Conservation (phyloP, 2,888 invertebrate species). For the Mechanitis mazaeus region DNA sequence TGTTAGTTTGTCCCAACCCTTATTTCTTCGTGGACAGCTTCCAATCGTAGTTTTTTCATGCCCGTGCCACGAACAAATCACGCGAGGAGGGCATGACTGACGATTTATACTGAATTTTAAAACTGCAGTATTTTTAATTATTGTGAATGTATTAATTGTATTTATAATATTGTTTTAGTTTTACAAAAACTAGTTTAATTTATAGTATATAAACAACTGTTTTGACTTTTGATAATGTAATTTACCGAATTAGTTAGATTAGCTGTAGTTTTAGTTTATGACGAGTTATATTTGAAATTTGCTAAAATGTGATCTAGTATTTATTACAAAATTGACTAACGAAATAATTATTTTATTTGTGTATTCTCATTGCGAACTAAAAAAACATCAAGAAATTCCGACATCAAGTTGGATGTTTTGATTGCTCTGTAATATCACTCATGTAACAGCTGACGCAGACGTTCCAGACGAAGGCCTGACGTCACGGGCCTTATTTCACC, state of each 20-base stretch:
- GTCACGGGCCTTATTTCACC: slow-evolving; percentile 12
- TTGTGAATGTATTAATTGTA: neutral
- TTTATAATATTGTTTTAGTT: neutral
- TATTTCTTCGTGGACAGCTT: slow-evolving; percentile 35
- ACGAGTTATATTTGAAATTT: no score
- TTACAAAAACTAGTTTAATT: neutral
- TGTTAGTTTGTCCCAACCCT: slow-evolving; percentile 9
- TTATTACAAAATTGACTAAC: no score
- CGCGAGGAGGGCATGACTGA: slow-evolving; percentile 33
- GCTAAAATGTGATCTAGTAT: no score
- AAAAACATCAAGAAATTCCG: no score
- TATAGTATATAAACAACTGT: no score
- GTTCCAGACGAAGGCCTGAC: slow-evolving; percentile 21
- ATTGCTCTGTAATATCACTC: neutral
- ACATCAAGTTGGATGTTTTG: neutral
- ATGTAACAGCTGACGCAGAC: slow-evolving; percentile 18
- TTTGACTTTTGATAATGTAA: no score
- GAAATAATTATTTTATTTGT: no score
- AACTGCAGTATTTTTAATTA: neutral
- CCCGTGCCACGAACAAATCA: slow-evolving; percentile 34
- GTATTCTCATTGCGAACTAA: no score
- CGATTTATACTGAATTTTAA: slow-evolving; percentile 18
- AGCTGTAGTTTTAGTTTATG: no score
- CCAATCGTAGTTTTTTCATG: slow-evolving; percentile 39
- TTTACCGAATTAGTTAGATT: no score